Conservation (phyloP, 1,140 invertebrate genomes). For the Cecropterus lyciades region DNA sequence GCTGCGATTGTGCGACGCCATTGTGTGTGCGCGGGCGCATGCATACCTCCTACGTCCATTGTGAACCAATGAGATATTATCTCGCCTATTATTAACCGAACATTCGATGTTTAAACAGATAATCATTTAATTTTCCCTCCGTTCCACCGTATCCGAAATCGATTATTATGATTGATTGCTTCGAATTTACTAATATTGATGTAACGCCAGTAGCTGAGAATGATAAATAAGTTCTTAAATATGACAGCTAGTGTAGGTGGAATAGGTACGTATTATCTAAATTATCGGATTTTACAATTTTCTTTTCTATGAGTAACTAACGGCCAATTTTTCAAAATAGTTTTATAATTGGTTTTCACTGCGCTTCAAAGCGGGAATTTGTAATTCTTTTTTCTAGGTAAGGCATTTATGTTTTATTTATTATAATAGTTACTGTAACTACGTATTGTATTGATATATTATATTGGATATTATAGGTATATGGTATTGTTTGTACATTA, state of each 20-base stretch:
- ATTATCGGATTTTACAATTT: neutral
- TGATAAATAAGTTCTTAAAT: slow-evolving; percentile 35
- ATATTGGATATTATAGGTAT: no score
- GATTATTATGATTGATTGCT: slow-evolving; percentile 66
- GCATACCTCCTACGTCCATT: slow-evolving; percentile 65
- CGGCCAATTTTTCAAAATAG: no score
- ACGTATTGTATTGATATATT: no score
- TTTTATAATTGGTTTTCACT: no score
- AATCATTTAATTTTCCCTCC: slow-evolving; percentile 61
- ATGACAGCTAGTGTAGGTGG: slow-evolving; percentile 10
- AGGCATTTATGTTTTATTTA: no score
- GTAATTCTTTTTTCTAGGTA: no score
- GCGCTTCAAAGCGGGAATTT: no score
- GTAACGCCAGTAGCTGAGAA: slow-evolving; percentile 51
- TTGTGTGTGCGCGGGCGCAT: slow-evolving; percentile 56
- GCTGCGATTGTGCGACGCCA: slow-evolving; percentile 61
- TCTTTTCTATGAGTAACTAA: no score
- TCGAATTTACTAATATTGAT: slow-evolving; percentile 50
- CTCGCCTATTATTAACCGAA: slow-evolving; percentile 61
- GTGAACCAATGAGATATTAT: slow-evolving; percentile 68
- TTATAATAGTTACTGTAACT: no score
- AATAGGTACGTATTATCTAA: neutral
- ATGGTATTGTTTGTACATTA: no score
- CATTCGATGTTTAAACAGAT: slow-evolving; percentile 60
- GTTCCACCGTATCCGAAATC: slow-evolving; percentile 39